Evolutionary conservation across 2,797 vertebrate species (phyloP), one percentile per base, ranked within the genome.

Genomic region (Anguilla obscura): DNA sequence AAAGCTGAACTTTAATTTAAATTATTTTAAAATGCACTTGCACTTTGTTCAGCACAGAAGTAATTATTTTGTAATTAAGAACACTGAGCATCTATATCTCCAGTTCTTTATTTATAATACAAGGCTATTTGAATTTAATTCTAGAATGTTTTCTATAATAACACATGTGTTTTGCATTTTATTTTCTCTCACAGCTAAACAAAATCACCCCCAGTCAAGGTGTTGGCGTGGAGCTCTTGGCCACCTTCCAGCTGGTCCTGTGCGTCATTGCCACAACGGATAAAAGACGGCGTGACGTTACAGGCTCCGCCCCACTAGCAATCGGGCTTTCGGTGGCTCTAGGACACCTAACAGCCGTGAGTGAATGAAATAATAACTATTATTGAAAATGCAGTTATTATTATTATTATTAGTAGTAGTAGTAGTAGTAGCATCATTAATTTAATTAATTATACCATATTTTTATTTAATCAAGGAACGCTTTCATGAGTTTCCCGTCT

Each of bases 191-290:
- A 14, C 93, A 97, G 96, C 93, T 96, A 63, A 86, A 2, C 0
- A 94, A 93, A 0, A 93, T 99, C 91, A 97, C 96, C 3, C 91
- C 97, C 0, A 96, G 97, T 69, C 98, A 99, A 95, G 98, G 97
- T 18, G 94, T 99, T 71, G 98, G 97, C 16, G 97, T 99, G 0
- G 98, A 99, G 93, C 97, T 99, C 63, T 94, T 99, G 18, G 97
- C 96, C 21, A 99, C 98, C 1, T 97, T 99, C 95, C 98, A 99
- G 95, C 94, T 99, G 88, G 98, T 99, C 90, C 95, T 99, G 79
- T 99, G 98, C 60, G 98, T 99, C 88, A 96, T 99, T 50, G 98
- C 98, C 87, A 97, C 97, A 88, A 99, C 98, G 16, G 98, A 99
- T 95, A 96, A 98, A 92, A 96, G 98, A 85, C 95, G 98, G 82